Evolutionary conservation across 2,797 vertebrate genomes (phyloP), one percentile per base, ranked within the genome.

Genomic region (Orestias chungarensis): DNA sequence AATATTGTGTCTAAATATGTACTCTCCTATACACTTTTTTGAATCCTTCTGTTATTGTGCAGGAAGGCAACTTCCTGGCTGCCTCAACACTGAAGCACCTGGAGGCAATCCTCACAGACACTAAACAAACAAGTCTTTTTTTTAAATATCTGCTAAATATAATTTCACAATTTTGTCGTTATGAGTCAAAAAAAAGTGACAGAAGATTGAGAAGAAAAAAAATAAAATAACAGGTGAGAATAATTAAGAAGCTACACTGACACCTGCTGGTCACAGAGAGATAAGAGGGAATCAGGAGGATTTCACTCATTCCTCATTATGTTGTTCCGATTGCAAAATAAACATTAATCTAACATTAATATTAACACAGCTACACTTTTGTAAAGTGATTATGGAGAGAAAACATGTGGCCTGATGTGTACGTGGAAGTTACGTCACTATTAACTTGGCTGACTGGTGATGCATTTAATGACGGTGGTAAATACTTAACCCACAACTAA

Each of bases 381-480:
- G 11, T 5, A 61, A 2, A 1, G 29, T 0, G 6, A 1, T 17
- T 25, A 27, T 62, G 6, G 18, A 43, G 33, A 70, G 50, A 8
- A 64, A 10, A 70, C 33, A 64, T 35, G 59, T 64, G 74, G 1
- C 46, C 35, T 6, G 46, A 11, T 18, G 70, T 23, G 73, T 65
- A 91, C 82, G 88, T 89, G 90, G 82, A 86, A 70, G 67, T 75
- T 65, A 82, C 90, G 88, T 92, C 88, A 89, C 54, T 9, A 3
- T 64, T 72, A 75, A 66, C 29, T 68, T 64, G 23, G 68, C 44
- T 31, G 69, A 75, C 14, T 33, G 20, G 73, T 67, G 82, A 70
- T 74, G 44, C 71, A 7, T 86, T 89, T 64, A 38, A 0, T 0
- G 1, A 61, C 33, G 14, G 7, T 79, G 46, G 74, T 35, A 85